These are phyloP conservation scores for Sitodiplosis mosellana DNA, from an alignment of 1,140 invertebrate genomes.

Conservation along the genomic window DNA sequence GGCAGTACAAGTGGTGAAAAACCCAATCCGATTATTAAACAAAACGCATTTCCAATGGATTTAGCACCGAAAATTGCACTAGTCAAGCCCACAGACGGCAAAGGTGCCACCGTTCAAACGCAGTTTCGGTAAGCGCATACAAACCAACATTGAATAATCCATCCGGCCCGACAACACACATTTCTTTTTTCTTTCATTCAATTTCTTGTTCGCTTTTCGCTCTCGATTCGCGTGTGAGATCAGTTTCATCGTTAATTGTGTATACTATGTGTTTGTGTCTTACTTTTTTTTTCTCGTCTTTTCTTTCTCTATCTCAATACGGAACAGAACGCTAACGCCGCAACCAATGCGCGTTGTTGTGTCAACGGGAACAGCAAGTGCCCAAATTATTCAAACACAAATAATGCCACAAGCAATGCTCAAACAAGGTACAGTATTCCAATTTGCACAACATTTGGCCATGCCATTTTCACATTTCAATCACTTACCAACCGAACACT, in stretches of 20 bases:
- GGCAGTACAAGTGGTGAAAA: no score
- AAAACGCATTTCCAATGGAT: slow-evolving; percentile 1
- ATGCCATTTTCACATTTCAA: no score
- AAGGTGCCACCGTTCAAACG: not conserved
- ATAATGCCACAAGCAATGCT: slow-evolving; percentile 1
- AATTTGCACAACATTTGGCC: not conserved
- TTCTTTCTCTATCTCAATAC: no score
- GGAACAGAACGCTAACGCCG: not conserved
- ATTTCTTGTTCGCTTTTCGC: no score
- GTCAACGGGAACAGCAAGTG: not conserved
- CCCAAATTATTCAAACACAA: slow-evolving; percentile 2
- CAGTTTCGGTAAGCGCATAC: no score
- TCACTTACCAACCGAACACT: no score
- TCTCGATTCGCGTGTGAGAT: no score
- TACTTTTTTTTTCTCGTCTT: not conserved
- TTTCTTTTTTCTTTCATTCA: not conserved
- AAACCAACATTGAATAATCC: no score
- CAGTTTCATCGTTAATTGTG: no score
- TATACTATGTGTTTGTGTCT: not conserved
- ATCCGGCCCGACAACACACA: not conserved
- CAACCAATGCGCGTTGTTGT: not conserved
- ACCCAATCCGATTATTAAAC: not conserved
- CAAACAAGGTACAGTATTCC: not conserved
- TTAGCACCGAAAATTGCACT: not conserved
- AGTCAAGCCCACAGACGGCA: not conserved